These are phyloP conservation scores for Tetragnatha montana DNA, from an alignment of 2,888 invertebrate genomes.

Conservation along the genomic window DNA sequence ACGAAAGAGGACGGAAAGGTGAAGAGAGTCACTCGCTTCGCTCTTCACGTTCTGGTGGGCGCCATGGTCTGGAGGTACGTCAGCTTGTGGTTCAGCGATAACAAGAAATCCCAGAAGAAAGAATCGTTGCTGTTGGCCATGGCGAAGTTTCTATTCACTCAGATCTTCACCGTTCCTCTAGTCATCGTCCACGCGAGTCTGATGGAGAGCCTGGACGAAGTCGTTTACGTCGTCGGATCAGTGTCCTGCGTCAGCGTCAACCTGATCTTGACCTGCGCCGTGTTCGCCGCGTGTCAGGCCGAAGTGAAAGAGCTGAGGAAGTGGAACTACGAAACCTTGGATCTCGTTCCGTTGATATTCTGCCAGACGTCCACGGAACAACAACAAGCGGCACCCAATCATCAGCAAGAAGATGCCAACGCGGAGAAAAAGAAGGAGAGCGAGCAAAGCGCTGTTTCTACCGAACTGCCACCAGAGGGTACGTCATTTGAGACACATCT, in stretches of 20 bases:
- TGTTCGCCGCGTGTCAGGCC: constrained; percentile 39
- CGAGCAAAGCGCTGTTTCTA: background rate
- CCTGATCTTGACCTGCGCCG: constrained; percentile 42
- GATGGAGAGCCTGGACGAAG: constrained; percentile 39
- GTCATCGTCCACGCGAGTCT: constrained; percentile 40
- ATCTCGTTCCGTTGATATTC: constrained; percentile 59
- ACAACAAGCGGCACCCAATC: background rate
- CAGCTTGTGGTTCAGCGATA: constrained; percentile 31
- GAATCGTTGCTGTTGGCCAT: constrained; percentile 40
- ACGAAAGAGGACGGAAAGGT: constrained; percentile 35
- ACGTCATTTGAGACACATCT: background rate
- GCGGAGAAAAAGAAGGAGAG: background rate
- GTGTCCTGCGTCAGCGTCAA: constrained; percentile 43
- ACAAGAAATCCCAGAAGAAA: constrained; percentile 26
- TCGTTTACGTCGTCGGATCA: constrained; percentile 28
- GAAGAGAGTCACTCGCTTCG: constrained; percentile 30
- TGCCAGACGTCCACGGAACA: background rate
- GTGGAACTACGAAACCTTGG: constrained; percentile 61
- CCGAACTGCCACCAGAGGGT: background rate
- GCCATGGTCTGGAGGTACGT: constrained; percentile 63
- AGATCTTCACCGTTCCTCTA: constrained; percentile 59
- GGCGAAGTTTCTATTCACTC: constrained; percentile 54
- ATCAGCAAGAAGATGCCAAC: background rate
- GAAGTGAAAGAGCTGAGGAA: constrained; percentile 47
- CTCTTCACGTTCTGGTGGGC: constrained; percentile 35